Evolutionary conservation across 1,140 invertebrate genomes (phyloP).

Genomic region (Eubasilissa regina): DNA sequence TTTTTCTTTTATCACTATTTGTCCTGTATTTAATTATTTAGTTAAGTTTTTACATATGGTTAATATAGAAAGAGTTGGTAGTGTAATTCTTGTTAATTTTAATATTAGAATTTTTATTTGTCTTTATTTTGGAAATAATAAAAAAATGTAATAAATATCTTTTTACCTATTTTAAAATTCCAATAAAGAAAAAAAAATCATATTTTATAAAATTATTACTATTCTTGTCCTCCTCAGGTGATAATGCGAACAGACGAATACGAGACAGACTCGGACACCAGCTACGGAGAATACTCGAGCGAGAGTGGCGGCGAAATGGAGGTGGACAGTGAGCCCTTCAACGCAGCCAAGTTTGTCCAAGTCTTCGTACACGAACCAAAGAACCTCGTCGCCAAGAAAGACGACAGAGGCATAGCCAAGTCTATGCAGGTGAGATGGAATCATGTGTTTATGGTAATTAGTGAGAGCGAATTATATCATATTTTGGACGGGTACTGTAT

Average conservation of each 20-base stretch:
- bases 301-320: constrained; percentile 52
- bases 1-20: too few relatives aligned
- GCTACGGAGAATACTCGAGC: constrained; percentile 57
- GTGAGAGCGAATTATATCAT: neutral
- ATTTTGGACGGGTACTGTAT: too few relatives aligned
- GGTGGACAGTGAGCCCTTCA: constrained; percentile 39
- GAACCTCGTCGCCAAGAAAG: constrained; percentile 48
- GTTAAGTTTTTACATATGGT: too few relatives aligned
- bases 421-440: constrained; percentile 53
- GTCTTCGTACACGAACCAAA: constrained; percentile 55
- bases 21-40: too few relatives aligned
- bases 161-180: too few relatives aligned
- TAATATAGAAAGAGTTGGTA: too few relatives aligned
- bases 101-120: too few relatives aligned
- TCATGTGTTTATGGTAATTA: neutral
- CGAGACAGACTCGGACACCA: constrained; percentile 47
- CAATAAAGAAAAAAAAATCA: too few relatives aligned
- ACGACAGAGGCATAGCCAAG: constrained; percentile 45
- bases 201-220: neutral
- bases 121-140: too few relatives aligned
- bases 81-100: too few relatives aligned
- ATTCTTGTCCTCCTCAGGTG: neutral
- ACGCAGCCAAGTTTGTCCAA: constrained; percentile 56
- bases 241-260: constrained; percentile 28
- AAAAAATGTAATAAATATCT: too few relatives aligned